phyloP scores from a whole-genome alignment of 23 tunicate species.

The Aplidium turbinatum region DNA sequence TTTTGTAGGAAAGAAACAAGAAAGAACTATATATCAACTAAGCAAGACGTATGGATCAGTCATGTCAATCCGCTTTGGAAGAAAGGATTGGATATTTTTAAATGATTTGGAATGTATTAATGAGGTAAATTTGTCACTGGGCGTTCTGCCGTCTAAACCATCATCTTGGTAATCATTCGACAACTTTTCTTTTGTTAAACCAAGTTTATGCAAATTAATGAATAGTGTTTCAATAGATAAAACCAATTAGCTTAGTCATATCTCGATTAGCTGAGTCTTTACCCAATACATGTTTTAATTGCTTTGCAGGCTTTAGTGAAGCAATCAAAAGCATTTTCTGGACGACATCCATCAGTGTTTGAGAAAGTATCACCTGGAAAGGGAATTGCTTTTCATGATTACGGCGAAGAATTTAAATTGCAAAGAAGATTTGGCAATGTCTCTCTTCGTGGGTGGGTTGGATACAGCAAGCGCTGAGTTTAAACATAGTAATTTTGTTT shows the following conservation, averaged over 20 bases:
- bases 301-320: slow-evolving; percentile 16
- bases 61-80: slow-evolving; percentile 19
- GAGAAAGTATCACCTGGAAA: not conserved
- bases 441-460: slow-evolving; percentile 12
- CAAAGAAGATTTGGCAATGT: slow-evolving; percentile 24
- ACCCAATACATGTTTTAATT: not conserved
- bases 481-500: too few species aligned
- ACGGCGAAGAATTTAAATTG: slow-evolving; percentile 5
- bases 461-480: too few species aligned
- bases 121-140: too few species aligned
- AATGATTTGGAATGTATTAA: slow-evolving; percentile 9
- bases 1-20: slow-evolving; percentile 12
- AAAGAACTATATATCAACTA: not conserved
- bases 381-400: slow-evolving; percentile 10
- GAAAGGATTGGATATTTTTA: slow-evolving; percentile 13
- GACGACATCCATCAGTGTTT: not conserved
- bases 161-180: too few species aligned
- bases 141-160: too few species aligned
- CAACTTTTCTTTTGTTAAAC: too few species aligned
- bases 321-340: slow-evolving; percentile 6
- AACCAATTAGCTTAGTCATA: too few species aligned
- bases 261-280: too few species aligned
- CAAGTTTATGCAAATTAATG: too few species aligned
- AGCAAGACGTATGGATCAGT: slow-evolving; percentile 26
- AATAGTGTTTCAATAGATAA: too few species aligned